Evolutionary conservation across 30 jellyfish, hydroid and myxozoan genomes (phyloP), one percentile per base, ranked within the genome.

Genomic region (Hydra vulgaris): DNA sequence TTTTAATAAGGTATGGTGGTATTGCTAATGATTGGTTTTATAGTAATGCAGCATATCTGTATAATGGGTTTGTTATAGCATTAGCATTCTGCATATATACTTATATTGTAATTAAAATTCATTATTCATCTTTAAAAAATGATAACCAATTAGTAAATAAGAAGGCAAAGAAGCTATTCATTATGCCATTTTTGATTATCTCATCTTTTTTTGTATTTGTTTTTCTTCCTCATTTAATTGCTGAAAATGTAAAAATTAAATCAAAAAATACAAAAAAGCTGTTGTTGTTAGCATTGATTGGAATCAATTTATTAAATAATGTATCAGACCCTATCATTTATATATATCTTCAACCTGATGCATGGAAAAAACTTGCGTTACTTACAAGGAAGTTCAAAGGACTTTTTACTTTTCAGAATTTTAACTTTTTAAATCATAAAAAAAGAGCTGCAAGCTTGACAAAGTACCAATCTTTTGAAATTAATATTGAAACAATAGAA

Each of bases 281-380:
- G 27, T n/a, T 68, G 15, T 20, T 68, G 27, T 16, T 68, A 3
- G 75, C 15, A 3, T 68, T 68, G 16, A 68, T 68, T n/a, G 75
- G 75, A 68, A 68, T 68, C 7, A 68, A 68, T 16, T 1, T 68
- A 8, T 5, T 68, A 8, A 68, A 68, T 68, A 68, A 68, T 23
- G 27, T 68, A 68, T 68, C 75, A 68, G 75, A 68, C 16, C 75
- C 75, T 68, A 68, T 68, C 25, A 68, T 68, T 8, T 68, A 68
- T 23, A 68, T 68, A 3, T 68, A n/a, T 68, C 27, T 68, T 20
- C 75, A 68, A 68, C 7, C 7, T 3, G 8, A 68, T 68, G 25
- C 75, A 3, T 16, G 75, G 7, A 7, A 68, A 16, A 7, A 23
- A n/a, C 75, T 68, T 56, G n/a, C n/a, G n/a, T n/a, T n/a, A n/a